Evolutionary conservation across 2,888 invertebrate species (phyloP), one percentile per base, ranked within the genome.

Genomic region (Cerceris ruficornis): DNA sequence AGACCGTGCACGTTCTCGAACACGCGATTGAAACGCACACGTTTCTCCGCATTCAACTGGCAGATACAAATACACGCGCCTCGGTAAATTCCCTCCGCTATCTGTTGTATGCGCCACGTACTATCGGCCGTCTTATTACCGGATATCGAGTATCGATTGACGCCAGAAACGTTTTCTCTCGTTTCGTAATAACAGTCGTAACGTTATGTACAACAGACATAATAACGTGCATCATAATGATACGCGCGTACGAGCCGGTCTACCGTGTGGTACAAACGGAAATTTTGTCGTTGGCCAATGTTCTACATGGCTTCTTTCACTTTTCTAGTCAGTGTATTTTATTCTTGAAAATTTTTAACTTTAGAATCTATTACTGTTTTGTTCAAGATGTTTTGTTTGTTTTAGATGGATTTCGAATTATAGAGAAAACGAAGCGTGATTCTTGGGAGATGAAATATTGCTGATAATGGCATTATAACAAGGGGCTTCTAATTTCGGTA

Each of bases 21-120:
- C 84, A 85, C 85, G 85, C 85, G 83, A 84, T 85, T 83, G 80
- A 84, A 82, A 80, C 75, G 77, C 78, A 72, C 69, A 61, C 77
- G 73, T 79, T 74, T 84, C 74, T 78, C 82, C 58, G 85, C 79
- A 74, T 82, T 82, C 74, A 72, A 82, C 69, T 74, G 80, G 58
- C 80, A 75, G 82, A 80, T 82, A 82, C 75, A 54, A 71, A 76
- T 58, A 62, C 71, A 79, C 74, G 68, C 80, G 72, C 71, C 71
- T 61, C 75, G 74, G 69, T 74, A 74, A 82, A 77, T 75, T 60
- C 73, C 59, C 71, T 43, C 41, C 54, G 52, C 15, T 76, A 79
- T 79, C 74, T 70, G 77, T 67, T 78, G 55, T 46, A 50, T 50
- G 52, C 50, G 66, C 50, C 52, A 68, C 64, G 55, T 60, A 74